Conservation (phyloP, 1,140 invertebrate species). For the Nebria ingens region DNA sequence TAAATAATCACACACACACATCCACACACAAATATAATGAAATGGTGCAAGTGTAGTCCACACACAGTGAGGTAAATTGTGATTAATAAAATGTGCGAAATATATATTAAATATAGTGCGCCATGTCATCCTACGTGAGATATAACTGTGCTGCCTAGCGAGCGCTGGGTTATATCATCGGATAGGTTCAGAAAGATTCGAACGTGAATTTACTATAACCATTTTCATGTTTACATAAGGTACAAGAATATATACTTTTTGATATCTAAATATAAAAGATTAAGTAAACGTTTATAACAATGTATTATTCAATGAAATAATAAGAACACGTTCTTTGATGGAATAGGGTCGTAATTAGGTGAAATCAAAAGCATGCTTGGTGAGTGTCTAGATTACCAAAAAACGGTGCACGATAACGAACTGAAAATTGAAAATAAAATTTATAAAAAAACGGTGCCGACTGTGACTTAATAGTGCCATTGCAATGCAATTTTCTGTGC, state of each 20-base stretch:
- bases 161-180: slow-evolving; percentile 18
- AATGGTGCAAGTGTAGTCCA: slow-evolving; percentile 34
- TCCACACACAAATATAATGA: slow-evolving; percentile 25
- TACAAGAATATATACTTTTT: too few relatives aligned
- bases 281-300: too few relatives aligned
- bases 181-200: too few relatives aligned
- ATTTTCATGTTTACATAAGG: too few relatives aligned
- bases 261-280: too few relatives aligned
- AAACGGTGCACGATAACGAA: slow-evolving; percentile 47
- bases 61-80: slow-evolving; percentile 28
- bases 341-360: background rate
- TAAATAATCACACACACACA: slow-evolving; percentile 23
- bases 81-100: slow-evolving; percentile 25
- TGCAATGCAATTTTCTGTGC: slow-evolving; percentile 50
- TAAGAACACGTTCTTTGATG: background rate
- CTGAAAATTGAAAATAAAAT: slow-evolving; percentile 31
- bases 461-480: slow-evolving; percentile 41
- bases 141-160: slow-evolving; percentile 31
- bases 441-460: slow-evolving; percentile 42
- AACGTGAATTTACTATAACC: too few relatives aligned
- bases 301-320: background rate
- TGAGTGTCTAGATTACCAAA: slow-evolving; percentile 29
- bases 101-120: slow-evolving; percentile 32
- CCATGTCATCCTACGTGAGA: slow-evolving; percentile 35
- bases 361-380: slow-evolving; percentile 20